Conservation (phyloP, 2,113 vertebrate species). For the Agapornis roseicollis region DNA sequence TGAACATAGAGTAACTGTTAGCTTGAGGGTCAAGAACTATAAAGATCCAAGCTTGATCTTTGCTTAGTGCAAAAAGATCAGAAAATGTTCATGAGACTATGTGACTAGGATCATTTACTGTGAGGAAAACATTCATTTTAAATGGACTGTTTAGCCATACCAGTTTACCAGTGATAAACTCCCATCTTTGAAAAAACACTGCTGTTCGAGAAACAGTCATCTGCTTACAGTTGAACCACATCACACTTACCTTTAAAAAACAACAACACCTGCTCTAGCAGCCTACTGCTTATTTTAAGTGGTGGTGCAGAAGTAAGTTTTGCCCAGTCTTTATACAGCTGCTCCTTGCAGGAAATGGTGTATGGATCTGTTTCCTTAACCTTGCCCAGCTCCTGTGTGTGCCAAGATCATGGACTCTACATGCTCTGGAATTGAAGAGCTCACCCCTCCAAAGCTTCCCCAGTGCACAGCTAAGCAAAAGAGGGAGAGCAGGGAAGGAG, state of each 20-base stretch:
- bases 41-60: neutral
- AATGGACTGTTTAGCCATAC: neutral
- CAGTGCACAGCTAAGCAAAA: rapidly evolving
- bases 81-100: rapidly evolving
- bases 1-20: neutral
- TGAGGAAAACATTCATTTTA: neutral
- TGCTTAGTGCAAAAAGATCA: neutral
- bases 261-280: neutral
- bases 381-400: rapidly evolving
- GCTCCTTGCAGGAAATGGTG: neutral
- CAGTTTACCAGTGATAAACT: neutral
- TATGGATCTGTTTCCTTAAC: neutral
- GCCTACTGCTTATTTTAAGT: neutral
- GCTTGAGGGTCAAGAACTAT: neutral
- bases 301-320: neutral
- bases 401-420: neutral
- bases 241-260: neutral
- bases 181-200: neutral
- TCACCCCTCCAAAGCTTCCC: neutral
- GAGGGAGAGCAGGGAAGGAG: neutral
- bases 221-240: neutral
- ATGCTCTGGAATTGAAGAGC: neutral
- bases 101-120: neutral
- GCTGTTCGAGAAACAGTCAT: neutral
- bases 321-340: neutral